Evolutionary conservation across 2,888 invertebrate genomes (phyloP).

Genomic region (Autographa pulchrina): DNA sequence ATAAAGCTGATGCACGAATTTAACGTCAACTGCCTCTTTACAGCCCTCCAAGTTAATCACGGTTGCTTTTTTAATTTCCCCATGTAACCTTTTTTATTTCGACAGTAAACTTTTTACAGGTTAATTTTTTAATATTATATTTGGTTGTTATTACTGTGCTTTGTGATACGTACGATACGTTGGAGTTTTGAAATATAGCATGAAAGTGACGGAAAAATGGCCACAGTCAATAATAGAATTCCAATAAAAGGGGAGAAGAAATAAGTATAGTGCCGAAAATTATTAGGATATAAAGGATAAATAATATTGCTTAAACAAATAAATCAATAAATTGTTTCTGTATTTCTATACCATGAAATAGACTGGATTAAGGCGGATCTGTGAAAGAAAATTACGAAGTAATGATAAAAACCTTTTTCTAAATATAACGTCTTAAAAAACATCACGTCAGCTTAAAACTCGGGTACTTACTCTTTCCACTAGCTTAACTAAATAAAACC

Average conservation of each 20-base stretch:
- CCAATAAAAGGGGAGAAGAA: neutral
- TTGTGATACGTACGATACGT: neutral
- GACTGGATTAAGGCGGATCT: neutral
- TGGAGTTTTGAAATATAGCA: neutral
- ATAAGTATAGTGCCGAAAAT: neutral
- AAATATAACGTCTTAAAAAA: neutral
- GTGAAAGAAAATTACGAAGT: neutral
- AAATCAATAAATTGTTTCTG: neutral
- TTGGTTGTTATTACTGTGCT: neutral
- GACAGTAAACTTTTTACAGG: conserved; percentile 53
- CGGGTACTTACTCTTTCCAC: conserved; percentile 29
- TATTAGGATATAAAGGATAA: too few species aligned
- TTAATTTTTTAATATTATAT: conserved; percentile 45
- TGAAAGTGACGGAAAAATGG: neutral
- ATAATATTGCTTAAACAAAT: neutral
- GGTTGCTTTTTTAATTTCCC: conserved; percentile 41
- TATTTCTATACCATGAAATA: too few species aligned
- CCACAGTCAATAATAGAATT: neutral
- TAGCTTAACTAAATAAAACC: conserved; percentile 42
- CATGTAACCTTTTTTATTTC: conserved; percentile 27
- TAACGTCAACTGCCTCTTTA: conserved; percentile 31
- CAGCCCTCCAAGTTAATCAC: conserved; percentile 51
- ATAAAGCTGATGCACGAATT: conserved; percentile 36
- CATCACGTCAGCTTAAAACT: conserved; percentile 11
- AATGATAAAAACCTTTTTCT: neutral